These are phyloP conservation scores for Hydropsyche betteni DNA, from an alignment of 2,888 invertebrate species.

Conservation along the genomic window DNA sequence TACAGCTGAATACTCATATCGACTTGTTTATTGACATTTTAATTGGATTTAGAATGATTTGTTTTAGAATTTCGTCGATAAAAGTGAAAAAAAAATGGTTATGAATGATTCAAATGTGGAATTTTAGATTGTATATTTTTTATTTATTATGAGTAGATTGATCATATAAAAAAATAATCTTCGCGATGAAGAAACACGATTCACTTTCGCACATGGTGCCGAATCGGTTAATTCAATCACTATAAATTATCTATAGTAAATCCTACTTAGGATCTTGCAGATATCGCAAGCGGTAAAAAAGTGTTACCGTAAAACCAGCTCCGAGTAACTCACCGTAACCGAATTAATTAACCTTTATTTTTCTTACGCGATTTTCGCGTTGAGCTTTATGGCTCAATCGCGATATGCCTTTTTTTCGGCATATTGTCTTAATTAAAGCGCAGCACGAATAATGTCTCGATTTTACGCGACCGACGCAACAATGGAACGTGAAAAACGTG, in stretches of 20 bases:
- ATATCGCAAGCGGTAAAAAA: too few relatives aligned
- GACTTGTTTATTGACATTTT: not conserved
- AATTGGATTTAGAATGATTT: not conserved
- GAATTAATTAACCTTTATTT: constrained; percentile 15
- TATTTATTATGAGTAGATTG: too few relatives aligned
- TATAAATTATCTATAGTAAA: too few relatives aligned
- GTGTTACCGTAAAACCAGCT: too few relatives aligned
- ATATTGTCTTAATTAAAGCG: constrained; percentile 17
- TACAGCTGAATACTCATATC: not conserved
- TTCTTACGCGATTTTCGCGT: constrained; percentile 17
- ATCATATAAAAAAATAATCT: too few relatives aligned
- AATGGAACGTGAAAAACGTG: too few relatives aligned
- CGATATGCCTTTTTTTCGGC: not conserved
- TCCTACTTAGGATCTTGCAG: too few relatives aligned
- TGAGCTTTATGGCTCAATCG: not conserved
- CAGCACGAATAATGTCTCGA: not conserved
- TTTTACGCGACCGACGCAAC: too few relatives aligned
- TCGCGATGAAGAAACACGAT: too few relatives aligned
- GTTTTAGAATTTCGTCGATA: not conserved
- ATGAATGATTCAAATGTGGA: not conserved
- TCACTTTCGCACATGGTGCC: too few relatives aligned
- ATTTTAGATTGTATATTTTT: not conserved
- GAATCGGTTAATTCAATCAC: too few relatives aligned
- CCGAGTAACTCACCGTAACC: too few relatives aligned
- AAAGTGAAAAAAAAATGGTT: not conserved